phyloP scores from a whole-genome alignment of 2,113 vertebrate species.

The Ceyx margarethae region DNA sequence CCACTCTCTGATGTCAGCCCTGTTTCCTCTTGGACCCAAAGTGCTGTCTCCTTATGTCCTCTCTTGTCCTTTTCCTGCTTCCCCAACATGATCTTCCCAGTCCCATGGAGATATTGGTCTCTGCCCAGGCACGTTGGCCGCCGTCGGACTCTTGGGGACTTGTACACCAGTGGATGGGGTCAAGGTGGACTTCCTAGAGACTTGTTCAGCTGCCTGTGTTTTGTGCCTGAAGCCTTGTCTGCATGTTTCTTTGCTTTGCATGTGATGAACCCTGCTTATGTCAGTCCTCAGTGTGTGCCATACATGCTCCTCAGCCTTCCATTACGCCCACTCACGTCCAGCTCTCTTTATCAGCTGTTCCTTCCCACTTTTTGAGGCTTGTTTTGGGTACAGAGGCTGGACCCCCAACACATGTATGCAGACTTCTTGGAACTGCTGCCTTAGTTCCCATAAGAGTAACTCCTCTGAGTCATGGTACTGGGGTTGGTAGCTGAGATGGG shows the following conservation, averaged over 20 bases:
- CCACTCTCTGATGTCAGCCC: not conserved
- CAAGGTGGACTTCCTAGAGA: conserved; percentile 86
- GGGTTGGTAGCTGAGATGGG: not conserved
- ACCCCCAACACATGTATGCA: not conserved
- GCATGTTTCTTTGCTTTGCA: conserved; percentile 72
- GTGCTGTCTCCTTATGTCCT: conserved; percentile 71
- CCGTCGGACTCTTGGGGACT: conserved; percentile 95
- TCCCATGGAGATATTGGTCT: conserved; percentile 95
- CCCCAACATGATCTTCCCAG: conserved; percentile 81
- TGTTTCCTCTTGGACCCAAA: not conserved
- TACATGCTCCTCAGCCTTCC: not conserved
- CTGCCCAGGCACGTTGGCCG: conserved; percentile 90
- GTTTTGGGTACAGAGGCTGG: not conserved
- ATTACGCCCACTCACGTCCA: not conserved
- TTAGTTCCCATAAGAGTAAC: not conserved
- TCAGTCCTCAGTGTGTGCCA: not conserved
- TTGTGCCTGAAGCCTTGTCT: conserved; percentile 44
- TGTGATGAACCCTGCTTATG: conserved; percentile 8
- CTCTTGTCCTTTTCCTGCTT: conserved; percentile 80
- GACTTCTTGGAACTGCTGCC: not conserved
- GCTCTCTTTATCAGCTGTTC: not conserved
- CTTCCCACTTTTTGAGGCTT: not conserved
- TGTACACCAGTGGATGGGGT: conserved; percentile 92
- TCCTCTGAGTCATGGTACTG: not conserved
- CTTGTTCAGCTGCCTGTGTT: conserved; percentile 43